Evolutionary conservation across 2,113 vertebrate genomes (phyloP).

Genomic region (Hemichromis elongatus): DNA sequence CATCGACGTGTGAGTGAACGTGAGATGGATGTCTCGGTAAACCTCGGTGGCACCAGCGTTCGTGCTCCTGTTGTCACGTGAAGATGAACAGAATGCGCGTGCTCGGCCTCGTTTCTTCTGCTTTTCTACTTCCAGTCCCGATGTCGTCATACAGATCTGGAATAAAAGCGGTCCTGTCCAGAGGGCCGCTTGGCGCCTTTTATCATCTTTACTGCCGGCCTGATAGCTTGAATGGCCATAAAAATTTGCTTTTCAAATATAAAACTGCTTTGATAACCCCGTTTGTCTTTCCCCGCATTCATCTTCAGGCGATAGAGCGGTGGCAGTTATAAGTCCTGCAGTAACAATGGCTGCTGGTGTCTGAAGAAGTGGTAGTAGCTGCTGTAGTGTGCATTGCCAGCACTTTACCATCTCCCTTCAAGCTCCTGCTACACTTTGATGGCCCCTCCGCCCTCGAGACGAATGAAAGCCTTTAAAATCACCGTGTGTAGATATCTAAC

Average conservation of each 20-base stretch:
- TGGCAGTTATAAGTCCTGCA: neutral
- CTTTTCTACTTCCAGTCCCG: neutral
- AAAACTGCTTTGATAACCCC: neutral
- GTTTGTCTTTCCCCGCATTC: neutral
- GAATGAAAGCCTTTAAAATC: constrained; percentile 2
- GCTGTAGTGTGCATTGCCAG: neutral
- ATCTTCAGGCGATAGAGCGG: neutral
- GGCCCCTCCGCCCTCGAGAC: neutral
- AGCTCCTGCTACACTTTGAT: neutral
- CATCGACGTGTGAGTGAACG: neutral
- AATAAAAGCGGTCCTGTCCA: neutral
- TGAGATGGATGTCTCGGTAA: neutral
- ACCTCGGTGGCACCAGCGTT: neutral
- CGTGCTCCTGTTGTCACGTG: neutral
- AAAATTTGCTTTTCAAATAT: constrained; percentile 6
- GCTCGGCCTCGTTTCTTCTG: neutral
- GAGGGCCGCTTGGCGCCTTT: neutral
- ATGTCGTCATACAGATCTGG: neutral
- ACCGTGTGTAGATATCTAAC: neutral
- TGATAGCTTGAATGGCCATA: neutral
- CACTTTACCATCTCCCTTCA: neutral
- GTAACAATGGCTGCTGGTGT: constrained; percentile 5
- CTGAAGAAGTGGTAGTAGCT: neutral
- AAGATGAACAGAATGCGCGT: neutral
- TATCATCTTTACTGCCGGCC: neutral